These are phyloP conservation scores for Saturnia pavonia DNA, from an alignment of 2,888 invertebrate genomes.

Conservation along the genomic window DNA sequence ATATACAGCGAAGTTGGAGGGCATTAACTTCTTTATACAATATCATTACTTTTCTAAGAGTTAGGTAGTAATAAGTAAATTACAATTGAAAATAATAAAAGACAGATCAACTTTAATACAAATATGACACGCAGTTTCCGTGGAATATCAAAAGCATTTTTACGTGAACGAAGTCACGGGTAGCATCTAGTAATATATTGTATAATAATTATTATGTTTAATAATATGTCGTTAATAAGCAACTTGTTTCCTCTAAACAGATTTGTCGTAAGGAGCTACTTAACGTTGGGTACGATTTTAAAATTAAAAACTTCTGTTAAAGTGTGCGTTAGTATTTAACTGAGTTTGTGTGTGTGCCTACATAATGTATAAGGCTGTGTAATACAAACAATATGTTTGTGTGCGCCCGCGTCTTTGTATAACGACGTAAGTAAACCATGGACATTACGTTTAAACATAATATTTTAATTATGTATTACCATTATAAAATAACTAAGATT, in stretches of 20 bases:
- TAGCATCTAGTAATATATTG: no score
- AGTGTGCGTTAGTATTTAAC: constrained; percentile 32
- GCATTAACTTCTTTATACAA: no score
- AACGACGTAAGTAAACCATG: constrained; percentile 29
- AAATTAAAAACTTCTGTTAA: constrained; percentile 65
- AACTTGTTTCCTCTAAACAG: constrained; percentile 28
- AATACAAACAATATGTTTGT: constrained; percentile 28
- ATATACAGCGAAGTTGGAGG: no score
- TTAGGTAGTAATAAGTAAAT: no score
- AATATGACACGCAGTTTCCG: no score
- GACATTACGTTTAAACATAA: constrained; percentile 28
- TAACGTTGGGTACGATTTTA: constrained; percentile 62
- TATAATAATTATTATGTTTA: no score
- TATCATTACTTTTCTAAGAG: no score
- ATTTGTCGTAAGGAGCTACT: constrained; percentile 42
- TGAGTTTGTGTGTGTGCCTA: constrained; percentile 39
- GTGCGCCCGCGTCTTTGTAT: constrained; percentile 35
- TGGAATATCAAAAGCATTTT: no score
- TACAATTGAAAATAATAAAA: no score
- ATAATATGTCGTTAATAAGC: not conserved
- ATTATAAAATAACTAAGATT: not conserved
- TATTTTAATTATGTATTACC: not conserved
- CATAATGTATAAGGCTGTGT: constrained; percentile 46
- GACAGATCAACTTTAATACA: no score
- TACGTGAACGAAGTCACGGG: no score